These are phyloP conservation scores for Pseudococcus longispinus DNA, from an alignment of 2,888 invertebrate species.

Conservation along the genomic window DNA sequence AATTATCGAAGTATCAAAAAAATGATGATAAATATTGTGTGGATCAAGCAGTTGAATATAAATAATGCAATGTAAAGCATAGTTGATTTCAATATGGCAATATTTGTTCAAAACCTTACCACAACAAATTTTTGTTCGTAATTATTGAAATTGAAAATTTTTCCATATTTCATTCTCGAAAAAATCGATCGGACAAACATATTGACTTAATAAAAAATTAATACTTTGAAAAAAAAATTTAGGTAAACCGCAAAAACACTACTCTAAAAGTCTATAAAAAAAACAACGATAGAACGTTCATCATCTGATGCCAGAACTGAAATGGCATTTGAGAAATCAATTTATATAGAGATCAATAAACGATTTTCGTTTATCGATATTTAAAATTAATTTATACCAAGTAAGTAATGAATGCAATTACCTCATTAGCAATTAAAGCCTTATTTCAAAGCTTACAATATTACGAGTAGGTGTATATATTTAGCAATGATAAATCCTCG, in stretches of 20 bases:
- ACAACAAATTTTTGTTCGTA: neutral
- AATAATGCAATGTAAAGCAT: neutral
- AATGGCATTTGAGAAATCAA: neutral
- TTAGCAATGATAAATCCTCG: slow-evolving; percentile 12
- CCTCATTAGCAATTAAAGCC: neutral
- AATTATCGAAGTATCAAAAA: neutral
- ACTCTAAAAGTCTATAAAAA: neutral
- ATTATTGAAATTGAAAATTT: neutral
- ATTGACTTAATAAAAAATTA: neutral
- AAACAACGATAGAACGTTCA: neutral
- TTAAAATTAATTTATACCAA: neutral
- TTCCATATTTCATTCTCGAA: neutral
- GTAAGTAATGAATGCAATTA: neutral
- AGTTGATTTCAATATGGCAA: neutral
- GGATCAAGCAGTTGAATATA: neutral
- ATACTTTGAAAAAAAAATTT: neutral
- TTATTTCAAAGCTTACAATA: neutral
- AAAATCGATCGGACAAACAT: neutral
- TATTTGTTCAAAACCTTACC: neutral
- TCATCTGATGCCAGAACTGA: neutral
- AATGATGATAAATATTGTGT: neutral
- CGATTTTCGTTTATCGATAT: neutral
- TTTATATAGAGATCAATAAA: neutral
- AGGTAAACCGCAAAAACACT: neutral
- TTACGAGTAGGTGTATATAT: neutral